Conservation (phyloP, 2,797 vertebrate species). For the Australoheros facetus region DNA sequence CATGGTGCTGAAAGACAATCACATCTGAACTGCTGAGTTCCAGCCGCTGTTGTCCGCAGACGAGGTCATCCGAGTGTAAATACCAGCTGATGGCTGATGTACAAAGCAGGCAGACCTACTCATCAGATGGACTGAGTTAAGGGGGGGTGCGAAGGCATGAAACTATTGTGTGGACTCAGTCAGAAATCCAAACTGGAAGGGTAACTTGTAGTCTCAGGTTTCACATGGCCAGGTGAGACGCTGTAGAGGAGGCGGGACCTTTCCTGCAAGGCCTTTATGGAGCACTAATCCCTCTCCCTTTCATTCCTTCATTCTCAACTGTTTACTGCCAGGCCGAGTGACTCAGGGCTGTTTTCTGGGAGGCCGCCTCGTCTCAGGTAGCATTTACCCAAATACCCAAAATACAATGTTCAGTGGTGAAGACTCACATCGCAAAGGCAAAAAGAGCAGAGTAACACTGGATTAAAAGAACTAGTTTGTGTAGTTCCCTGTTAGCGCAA, state of each 20-base stretch:
- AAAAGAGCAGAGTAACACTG: neutral
- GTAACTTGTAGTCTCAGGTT: constrained; percentile 40
- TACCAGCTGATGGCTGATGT: constrained; percentile 12
- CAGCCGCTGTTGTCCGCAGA: neutral
- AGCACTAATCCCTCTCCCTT: constrained; percentile 33
- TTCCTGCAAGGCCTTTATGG: constrained; percentile 13
- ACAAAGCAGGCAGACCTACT: neutral
- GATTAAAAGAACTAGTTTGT: neutral
- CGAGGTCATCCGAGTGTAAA: constrained; percentile 7
- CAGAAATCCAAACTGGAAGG: constrained; percentile 28
- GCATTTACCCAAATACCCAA: constrained; percentile 4
- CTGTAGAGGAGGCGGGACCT: neutral
- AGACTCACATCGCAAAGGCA: neutral
- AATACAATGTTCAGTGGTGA: neutral
- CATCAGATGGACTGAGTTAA: neutral
- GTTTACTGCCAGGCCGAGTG: neutral
- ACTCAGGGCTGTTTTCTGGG: constrained; percentile 16
- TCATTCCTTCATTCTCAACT: constrained; percentile 14
- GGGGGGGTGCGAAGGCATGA: neutral
- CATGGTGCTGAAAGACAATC: neutral
- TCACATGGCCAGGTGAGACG: constrained; percentile 44
- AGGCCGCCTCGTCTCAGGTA: constrained; percentile 4
- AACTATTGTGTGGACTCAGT: neutral
- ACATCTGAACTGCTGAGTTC: neutral
- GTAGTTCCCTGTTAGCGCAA: no score